Base-by-base conservation (phyloP, 2,797 vertebrate species). In the Tragopan temminckii region DNA sequence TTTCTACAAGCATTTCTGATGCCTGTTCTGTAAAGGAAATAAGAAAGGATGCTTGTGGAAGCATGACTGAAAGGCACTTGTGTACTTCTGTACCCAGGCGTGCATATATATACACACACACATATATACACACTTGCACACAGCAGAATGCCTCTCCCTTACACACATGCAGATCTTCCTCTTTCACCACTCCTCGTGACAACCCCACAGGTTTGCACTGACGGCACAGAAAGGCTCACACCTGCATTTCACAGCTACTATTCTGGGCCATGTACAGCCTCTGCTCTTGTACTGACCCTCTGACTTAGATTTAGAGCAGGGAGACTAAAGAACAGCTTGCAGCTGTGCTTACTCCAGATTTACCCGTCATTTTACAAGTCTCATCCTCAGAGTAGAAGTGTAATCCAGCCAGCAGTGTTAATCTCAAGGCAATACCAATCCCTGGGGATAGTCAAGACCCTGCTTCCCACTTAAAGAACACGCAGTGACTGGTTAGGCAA, bases 401-500 rank as follows among this genome's bases (percentile, higher is more conserved):
- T 50, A 88, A 92, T 62, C 42, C 79, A 52, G 62, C 31, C 31
- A 88, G 66, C 62, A 85, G 77, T 7, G 29, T 63, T 76, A 87
- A 77, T 94, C 91, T 91, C 59, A 10, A 78, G 43, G 89, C 91
- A 80, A 57, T 19, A 33, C 57, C 19, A 75, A 1, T 91, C 94
- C 88, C 71, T 55, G 8, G 64, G 40, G 67, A 90, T 1, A 72
- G 66, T 24, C 71, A 55, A 64, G 88, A 84, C 68, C 42, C 43
- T 81, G 77, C 58, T 94, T 92, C 71, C 85, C 90, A 48, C 86
- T 96, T 92, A 95, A 96, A 13, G 46, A 93, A 80, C 46, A 68
- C 58, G 57, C 88, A 93, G 72, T 52, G 83, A 80, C 87, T 95
- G 80, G 72, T 95, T 93, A 95, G 91, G 90, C 77, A 95, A 96